Percentiles rank a stretch among this genome's conserved stretches.
Evolutionary conservation across 2,888 invertebrate species (phyloP).

Genomic region (Epirrita christyi): DNA sequence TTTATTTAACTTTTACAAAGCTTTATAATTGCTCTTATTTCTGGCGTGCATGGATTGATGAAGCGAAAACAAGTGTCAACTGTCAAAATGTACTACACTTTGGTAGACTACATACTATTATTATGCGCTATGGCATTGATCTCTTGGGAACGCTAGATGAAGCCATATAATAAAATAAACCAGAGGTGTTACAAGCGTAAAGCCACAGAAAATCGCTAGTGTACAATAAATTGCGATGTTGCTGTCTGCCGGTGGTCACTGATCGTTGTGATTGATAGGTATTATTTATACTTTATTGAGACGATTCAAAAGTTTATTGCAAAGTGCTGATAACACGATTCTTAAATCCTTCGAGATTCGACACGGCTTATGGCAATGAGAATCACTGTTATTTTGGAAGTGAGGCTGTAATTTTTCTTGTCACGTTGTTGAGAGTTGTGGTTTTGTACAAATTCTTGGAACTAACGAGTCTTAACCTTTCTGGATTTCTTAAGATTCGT

Average conservation of each 20-base stretch:
- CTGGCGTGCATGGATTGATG: too few species aligned
- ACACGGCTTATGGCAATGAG: slow-evolving; percentile 20
- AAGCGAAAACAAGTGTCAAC: too few species aligned
- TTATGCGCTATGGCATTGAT: slow-evolving; percentile 3
- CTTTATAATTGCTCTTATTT: too few species aligned
- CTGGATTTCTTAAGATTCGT: slow-evolving; percentile 20
- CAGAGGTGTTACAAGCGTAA: slow-evolving; percentile 30
- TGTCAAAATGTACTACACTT: too few species aligned
- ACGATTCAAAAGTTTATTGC: slow-evolving; percentile 36
- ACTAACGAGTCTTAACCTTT: slow-evolving; percentile 23
- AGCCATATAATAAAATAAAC: neutral
- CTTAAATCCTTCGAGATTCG: slow-evolving; percentile 20
- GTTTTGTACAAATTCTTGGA: slow-evolving; percentile 22
- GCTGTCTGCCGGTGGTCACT: slow-evolving; percentile 31
- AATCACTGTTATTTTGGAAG: slow-evolving; percentile 28
- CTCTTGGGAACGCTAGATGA: slow-evolving; percentile 1
- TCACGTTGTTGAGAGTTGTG: slow-evolving; percentile 21
- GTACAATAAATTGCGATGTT: slow-evolving; percentile 39
- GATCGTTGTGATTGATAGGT: slow-evolving; percentile 41
- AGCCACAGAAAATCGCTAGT: slow-evolving; percentile 11
- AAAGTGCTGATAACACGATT: slow-evolving; percentile 31
- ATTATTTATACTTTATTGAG: slow-evolving; percentile 37
- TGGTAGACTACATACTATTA: too few species aligned
- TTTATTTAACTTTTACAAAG: too few species aligned
- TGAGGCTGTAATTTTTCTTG: slow-evolving; percentile 25